phyloP scores from a whole-genome alignment of 2,888 invertebrate genomes.

The Ormia ochracea region DNA sequence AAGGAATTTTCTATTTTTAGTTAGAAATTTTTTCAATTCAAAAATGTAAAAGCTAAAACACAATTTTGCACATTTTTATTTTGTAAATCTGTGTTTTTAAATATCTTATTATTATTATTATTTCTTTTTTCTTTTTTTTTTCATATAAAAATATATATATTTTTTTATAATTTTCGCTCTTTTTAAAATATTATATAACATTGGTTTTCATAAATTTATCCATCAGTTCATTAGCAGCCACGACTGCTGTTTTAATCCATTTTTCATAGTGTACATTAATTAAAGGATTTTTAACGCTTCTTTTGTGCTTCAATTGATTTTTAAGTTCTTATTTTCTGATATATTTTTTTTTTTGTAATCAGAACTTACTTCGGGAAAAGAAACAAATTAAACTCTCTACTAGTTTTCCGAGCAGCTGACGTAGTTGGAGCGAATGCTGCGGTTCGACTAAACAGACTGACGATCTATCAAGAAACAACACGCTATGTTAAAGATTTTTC shows the following conservation, averaged over 20 bases:
- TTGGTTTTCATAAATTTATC: conserved; percentile 15
- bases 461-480: conserved; percentile 76
- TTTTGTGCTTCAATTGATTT: conserved; percentile 41
- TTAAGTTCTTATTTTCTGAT: conserved; percentile 49
- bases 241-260: conserved; percentile 16
- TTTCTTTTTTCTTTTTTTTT: not conserved
- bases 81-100: not conserved
- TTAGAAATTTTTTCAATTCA: conserved; percentile 21
- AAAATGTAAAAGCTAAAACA: conserved; percentile 17
- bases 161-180: conserved; percentile 2
- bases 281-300: conserved; percentile 46
- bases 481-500: conserved; percentile 76
- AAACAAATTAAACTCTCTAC: conserved; percentile 77
- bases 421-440: conserved; percentile 78
- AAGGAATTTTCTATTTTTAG: conserved; percentile 66
- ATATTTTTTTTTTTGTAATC: conserved; percentile 59
- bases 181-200: conserved; percentile 54
- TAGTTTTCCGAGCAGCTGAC: conserved; percentile 78
- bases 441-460: conserved; percentile 78
- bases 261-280: conserved; percentile 7
- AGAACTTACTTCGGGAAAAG: conserved; percentile 78
- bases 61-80: conserved; percentile 13
- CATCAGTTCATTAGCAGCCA: not conserved
- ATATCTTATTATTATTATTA: no score
- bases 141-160: conserved; percentile 1